Percentiles rank a stretch among this genome's conserved stretches.
Conservation (phyloP, 2,113 vertebrate species). For the Cebidichthys violaceus region DNA sequence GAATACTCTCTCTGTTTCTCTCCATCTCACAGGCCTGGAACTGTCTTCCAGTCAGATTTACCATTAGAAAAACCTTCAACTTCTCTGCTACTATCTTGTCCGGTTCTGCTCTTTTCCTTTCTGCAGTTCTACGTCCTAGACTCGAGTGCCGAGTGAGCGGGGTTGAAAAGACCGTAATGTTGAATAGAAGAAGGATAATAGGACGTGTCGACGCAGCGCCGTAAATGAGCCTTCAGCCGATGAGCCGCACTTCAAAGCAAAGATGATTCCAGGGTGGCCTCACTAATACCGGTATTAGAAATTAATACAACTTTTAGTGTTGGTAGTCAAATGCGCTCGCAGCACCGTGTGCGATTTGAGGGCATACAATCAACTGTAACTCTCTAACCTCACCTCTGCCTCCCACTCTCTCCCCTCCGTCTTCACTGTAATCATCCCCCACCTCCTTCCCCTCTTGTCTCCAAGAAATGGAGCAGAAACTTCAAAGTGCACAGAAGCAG, state of each 20-base stretch:
- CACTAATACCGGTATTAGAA: constrained; percentile 38
- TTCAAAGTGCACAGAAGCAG: constrained; percentile 36
- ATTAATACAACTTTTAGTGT: constrained; percentile 27
- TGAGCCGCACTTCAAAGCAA: constrained; percentile 14
- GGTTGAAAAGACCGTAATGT: not conserved
- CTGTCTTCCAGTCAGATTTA: not conserved
- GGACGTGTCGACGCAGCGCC: not conserved
- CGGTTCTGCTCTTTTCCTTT: not conserved
- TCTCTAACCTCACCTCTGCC: not conserved
- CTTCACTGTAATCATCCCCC: constrained; percentile 22
- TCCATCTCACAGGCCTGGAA: not conserved
- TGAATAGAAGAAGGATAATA: constrained; percentile 3
- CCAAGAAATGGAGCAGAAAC: constrained; percentile 55
- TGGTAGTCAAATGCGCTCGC: not conserved
- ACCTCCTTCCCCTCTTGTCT: constrained; percentile 12
- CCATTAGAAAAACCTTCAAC: not conserved
- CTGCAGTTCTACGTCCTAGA: not conserved
- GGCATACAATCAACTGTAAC: not conserved
- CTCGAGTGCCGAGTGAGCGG: not conserved
- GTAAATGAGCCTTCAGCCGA: constrained; percentile 29
- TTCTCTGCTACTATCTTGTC: not conserved
- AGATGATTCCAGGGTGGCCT: not conserved
- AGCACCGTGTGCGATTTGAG: not conserved
- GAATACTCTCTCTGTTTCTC: constrained; percentile 7
- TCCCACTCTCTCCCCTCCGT: not conserved